These are phyloP conservation scores for Bradypodion ventrale DNA, from an alignment of 2,797 vertebrate species.

Conservation along the genomic window DNA sequence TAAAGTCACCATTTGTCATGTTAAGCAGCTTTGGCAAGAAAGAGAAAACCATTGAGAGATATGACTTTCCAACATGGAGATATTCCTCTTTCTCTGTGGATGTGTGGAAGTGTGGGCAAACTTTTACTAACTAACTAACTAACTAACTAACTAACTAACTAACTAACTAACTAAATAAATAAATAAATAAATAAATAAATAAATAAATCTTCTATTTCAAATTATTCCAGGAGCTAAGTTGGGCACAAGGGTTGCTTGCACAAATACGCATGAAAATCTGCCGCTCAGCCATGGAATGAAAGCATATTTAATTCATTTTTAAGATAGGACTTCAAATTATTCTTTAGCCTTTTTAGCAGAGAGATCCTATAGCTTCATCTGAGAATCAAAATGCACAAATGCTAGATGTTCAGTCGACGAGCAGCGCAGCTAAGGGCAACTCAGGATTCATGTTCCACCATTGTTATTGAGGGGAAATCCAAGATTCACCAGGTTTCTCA, in stretches of 20 bases:
- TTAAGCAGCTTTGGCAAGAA: conserved; percentile 71
- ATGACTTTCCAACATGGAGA: conserved; percentile 49
- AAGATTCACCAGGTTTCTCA: background rate
- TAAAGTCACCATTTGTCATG: conserved; percentile 67
- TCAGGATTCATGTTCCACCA: background rate
- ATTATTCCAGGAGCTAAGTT: background rate
- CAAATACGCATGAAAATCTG: background rate
- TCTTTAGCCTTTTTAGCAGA: background rate
- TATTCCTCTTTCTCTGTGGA: conserved; percentile 55
- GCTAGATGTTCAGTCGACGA: background rate
- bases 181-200: no score
- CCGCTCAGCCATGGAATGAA: background rate
- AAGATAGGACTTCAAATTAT: background rate
- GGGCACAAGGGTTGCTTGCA: background rate
- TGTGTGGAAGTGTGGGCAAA: no score
- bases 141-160: no score
- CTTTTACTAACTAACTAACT: background rate
- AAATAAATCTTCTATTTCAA: background rate
- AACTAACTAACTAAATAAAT: no score
- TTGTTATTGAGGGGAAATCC: background rate
- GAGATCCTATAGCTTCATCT: background rate
- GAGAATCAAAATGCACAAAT: background rate
- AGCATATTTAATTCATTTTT: background rate
- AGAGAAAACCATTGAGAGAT: conserved; percentile 67
- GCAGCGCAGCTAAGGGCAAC: background rate